Evolutionary conservation across 2,113 vertebrate species (phyloP).

Genomic region (Rhinogobius similis): DNA sequence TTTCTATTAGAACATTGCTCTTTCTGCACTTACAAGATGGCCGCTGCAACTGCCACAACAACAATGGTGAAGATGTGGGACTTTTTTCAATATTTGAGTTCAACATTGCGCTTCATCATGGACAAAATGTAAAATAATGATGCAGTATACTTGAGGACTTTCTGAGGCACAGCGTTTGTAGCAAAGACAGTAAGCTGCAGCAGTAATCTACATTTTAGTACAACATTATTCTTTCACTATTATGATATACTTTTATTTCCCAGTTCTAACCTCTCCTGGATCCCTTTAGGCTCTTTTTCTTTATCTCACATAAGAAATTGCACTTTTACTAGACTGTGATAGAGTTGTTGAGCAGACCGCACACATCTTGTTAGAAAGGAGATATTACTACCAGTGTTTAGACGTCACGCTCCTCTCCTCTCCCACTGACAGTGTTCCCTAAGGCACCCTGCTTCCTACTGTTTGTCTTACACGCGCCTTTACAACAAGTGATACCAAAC

Average conservation of each 20-base stretch:
- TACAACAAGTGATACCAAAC: slow-evolving; percentile 18
- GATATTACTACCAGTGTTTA: slow-evolving; percentile 1
- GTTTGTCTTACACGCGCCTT: slow-evolving; percentile 17
- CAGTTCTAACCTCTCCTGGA: not conserved
- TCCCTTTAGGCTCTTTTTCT: not conserved
- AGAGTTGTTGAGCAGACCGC: not conserved
- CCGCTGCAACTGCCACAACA: too few species aligned
- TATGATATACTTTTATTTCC: not conserved
- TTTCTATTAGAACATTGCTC: too few species aligned
- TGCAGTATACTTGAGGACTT: not conserved
- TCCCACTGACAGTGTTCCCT: slow-evolving; percentile 7
- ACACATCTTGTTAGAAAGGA: not conserved
- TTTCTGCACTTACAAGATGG: too few species aligned
- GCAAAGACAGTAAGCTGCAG: not conserved
- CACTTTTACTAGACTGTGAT: not conserved
- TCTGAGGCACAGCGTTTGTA: not conserved
- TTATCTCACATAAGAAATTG: not conserved
- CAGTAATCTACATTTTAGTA: not conserved
- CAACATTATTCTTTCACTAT: not conserved
- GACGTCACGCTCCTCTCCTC: slow-evolving; percentile 2
- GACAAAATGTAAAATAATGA: too few species aligned
- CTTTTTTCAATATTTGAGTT: too few species aligned
- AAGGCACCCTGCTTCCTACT: slow-evolving; percentile 15
- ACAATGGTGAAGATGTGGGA: too few species aligned
- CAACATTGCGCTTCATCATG: too few species aligned